These are phyloP conservation scores for Bucco capensis DNA, from an alignment of 2,113 vertebrate species.

Conservation along the genomic window DNA sequence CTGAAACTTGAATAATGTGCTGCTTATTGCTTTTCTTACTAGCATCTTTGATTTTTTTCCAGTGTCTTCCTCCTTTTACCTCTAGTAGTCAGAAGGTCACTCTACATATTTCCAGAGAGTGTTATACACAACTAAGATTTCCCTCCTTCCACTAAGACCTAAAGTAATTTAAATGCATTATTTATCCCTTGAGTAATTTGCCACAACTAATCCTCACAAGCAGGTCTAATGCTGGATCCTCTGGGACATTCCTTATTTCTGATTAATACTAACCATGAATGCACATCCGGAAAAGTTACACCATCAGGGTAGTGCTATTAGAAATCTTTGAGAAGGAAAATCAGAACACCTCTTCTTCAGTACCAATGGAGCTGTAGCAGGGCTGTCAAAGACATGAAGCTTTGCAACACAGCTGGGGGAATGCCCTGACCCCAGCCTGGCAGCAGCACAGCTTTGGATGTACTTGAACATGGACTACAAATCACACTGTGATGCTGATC, in stretches of 20 bases:
- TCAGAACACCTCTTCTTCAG: background rate
- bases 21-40: background rate
- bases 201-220: constrained; percentile 49
- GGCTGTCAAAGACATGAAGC: background rate
- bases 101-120: background rate
- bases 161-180: constrained; percentile 55
- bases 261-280: constrained; percentile 47
- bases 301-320: background rate
- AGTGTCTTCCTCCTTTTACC: background rate
- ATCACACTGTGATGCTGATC: background rate
- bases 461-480: background rate
- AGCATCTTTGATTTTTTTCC: background rate
- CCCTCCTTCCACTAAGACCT: background rate
- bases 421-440: rapidly evolving
- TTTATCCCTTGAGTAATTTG: constrained; percentile 57
- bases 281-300: constrained; percentile 22
- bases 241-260: constrained; percentile 53
- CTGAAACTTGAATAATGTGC: background rate
- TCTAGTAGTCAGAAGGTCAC: background rate
- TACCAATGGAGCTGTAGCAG: background rate
- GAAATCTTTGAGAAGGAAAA: background rate
- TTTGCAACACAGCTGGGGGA: rapidly evolving
- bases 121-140: background rate
- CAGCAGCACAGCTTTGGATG: background rate
- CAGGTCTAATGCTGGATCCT: constrained; percentile 46